Percentiles rank a stretch among this genome's conserved stretches.
Conservation (phyloP, 2,888 invertebrate genomes). For the Amphipoea lucens region DNA sequence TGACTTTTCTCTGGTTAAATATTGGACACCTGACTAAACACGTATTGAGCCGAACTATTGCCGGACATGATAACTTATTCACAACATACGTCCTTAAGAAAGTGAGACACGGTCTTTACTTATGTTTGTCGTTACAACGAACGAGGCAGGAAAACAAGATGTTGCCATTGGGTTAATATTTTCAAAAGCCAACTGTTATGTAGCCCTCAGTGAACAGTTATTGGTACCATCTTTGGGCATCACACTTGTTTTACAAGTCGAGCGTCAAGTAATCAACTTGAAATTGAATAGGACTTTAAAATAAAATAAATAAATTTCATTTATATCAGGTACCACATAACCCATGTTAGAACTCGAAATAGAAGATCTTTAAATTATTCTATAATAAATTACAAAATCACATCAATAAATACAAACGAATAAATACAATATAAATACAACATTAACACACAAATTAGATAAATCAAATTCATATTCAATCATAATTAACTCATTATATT, state of each 20-base stretch:
- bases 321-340: too few relatives aligned
- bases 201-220: not conserved
- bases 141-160: slow-evolving; percentile 32
- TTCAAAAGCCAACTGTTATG: slow-evolving; percentile 14
- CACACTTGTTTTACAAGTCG: not conserved
- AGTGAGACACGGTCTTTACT: slow-evolving; percentile 24
- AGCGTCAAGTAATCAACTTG: not conserved
- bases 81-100: slow-evolving; percentile 40
- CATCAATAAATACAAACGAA: too few relatives aligned
- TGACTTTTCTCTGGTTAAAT: slow-evolving; percentile 24
- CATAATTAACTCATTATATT: too few relatives aligned
- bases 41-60: slow-evolving; percentile 36
- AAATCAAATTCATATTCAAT: too few relatives aligned
- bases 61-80: slow-evolving; percentile 46
- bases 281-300: too few relatives aligned
- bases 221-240: not conserved
- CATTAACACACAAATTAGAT: too few relatives aligned
- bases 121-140: slow-evolving; percentile 16
- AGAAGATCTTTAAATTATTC: too few relatives aligned
- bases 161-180: slow-evolving; percentile 17
- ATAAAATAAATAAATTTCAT: too few relatives aligned
- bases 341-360: too few relatives aligned
- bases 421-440: too few relatives aligned
- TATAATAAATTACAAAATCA: too few relatives aligned
- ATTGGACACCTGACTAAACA: slow-evolving; percentile 29